These are phyloP conservation scores for Neogobius melanostomus DNA, from an alignment of 2,113 vertebrate species.

Conservation along the genomic window DNA sequence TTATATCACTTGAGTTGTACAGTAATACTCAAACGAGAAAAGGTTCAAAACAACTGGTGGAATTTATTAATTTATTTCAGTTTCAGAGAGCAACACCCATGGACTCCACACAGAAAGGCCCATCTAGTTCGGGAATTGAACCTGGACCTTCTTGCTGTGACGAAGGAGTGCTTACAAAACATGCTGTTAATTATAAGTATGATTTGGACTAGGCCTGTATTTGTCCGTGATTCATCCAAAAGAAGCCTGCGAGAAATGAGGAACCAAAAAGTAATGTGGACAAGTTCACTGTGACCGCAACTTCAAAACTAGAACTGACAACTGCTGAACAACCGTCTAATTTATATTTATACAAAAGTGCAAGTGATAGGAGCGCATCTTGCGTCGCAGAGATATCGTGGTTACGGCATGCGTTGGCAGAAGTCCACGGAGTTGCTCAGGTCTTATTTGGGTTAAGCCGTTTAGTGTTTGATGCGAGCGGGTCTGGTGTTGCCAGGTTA, in stretches of 20 bases:
- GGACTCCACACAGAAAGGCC: too few relatives aligned
- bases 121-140: too few relatives aligned
- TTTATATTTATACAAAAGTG: slow-evolving; percentile 12
- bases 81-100: too few relatives aligned
- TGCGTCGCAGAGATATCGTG: background rate
- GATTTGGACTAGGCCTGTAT: too few relatives aligned
- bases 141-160: too few relatives aligned
- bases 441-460: slow-evolving; percentile 42
- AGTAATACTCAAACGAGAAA: too few relatives aligned
- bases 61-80: too few relatives aligned
- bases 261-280: background rate
- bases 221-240: background rate
- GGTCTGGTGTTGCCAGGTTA: slow-evolving; percentile 9
- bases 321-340: slow-evolving; percentile 27
- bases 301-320: slow-evolving; percentile 25
- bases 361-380: slow-evolving; percentile 19
- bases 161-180: too few relatives aligned
- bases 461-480: slow-evolving; percentile 41
- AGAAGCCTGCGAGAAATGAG: background rate
- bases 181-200: too few relatives aligned
- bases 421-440: slow-evolving; percentile 17
- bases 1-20: too few relatives aligned
- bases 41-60: too few relatives aligned
- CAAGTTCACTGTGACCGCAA: slow-evolving; percentile 39
- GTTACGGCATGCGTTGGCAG: slow-evolving; percentile 25